Evolutionary conservation across 2,797 vertebrate species (phyloP).

Genomic region (Pseudocheirus occidentalis): DNA sequence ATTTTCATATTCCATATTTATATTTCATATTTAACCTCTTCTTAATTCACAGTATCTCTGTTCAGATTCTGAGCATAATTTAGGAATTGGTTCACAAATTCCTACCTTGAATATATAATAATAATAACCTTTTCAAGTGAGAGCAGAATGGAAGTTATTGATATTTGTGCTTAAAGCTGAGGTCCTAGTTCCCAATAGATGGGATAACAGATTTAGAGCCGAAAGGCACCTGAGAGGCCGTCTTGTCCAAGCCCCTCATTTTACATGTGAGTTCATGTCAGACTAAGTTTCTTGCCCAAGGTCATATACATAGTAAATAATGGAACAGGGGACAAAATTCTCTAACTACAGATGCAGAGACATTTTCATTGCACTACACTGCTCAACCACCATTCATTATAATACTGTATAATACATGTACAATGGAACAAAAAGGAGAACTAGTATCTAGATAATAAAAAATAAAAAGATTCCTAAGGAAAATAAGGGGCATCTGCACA

Average conservation of each 20-base stretch:
- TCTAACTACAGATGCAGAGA: not conserved
- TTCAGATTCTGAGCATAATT: not conserved
- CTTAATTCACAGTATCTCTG: not conserved
- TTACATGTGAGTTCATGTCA: not conserved
- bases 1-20: constrained; percentile 1
- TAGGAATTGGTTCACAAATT: not conserved
- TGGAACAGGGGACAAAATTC: not conserved
- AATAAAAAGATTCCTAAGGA: not conserved
- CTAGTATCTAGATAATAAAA: not conserved
- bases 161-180: not conserved
- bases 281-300: not conserved
- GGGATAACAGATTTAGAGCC: not conserved
- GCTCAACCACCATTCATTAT: not conserved
- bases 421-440: not conserved
- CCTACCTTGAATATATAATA: not conserved
- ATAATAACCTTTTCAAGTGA: not conserved
- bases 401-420: not conserved
- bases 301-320: not conserved
- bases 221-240: not conserved
- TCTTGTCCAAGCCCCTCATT: not conserved
- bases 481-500: not conserved
- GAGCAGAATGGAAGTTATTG: not conserved
- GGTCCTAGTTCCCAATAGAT: not conserved
- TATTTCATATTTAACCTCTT: constrained; percentile 3
- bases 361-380: not conserved